phyloP scores from a whole-genome alignment of 35 echinoderm and acorn worm species.

The Ophioderma brevispina region DNA sequence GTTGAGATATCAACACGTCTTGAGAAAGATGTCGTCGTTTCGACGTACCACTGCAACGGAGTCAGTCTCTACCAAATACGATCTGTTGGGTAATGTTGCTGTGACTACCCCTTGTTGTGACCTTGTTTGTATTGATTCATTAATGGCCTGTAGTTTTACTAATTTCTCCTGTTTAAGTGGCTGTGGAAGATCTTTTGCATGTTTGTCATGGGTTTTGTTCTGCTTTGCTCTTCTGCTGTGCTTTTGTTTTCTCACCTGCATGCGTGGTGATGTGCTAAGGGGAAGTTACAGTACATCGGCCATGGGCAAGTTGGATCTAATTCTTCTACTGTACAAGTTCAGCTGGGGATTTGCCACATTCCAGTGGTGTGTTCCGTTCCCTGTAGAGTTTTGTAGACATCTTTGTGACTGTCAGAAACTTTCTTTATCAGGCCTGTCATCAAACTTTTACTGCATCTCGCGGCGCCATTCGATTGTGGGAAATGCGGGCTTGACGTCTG shows the following conservation, averaged over 20 bases:
- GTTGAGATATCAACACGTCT: too few relatives aligned
- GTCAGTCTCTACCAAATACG: not conserved
- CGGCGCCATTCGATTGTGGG: not conserved
- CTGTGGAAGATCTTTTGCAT: not conserved
- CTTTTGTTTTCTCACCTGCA: not conserved
- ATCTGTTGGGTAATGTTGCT: not conserved
- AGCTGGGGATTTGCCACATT: not conserved
- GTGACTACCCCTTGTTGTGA: not conserved
- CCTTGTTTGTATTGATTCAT: not conserved
- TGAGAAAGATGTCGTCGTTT: too few relatives aligned
- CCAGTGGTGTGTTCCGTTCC: not conserved
- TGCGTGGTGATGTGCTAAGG: not conserved
- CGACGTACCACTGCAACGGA: too few relatives aligned
- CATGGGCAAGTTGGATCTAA: not conserved
- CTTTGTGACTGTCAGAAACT: not conserved
- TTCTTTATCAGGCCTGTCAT: not conserved
- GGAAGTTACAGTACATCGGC: not conserved
- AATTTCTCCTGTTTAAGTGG: not conserved
- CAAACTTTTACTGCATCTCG: not conserved
- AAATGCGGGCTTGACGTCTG: not conserved
- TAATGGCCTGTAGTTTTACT: not conserved
- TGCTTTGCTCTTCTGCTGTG: not conserved
- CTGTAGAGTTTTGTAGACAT: not conserved
- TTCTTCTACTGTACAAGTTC: not conserved
- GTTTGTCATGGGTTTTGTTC: not conserved